phyloP scores from a whole-genome alignment of 2,797 vertebrate species.

The Crypturellus tataupa region DNA sequence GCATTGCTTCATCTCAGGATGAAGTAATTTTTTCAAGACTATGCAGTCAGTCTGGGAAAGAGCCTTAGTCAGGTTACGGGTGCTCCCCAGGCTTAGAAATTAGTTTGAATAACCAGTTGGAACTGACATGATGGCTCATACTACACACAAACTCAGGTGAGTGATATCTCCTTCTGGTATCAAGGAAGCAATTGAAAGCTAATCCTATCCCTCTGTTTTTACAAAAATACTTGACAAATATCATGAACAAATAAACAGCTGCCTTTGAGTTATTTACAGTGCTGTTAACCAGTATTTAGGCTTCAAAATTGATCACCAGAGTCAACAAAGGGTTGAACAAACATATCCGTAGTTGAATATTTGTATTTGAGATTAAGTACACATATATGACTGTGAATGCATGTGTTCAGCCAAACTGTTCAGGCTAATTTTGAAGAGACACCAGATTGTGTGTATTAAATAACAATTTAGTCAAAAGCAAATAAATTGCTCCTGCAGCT shows the following conservation, averaged over 20 bases:
- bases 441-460: neutral
- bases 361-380: slow-evolving; percentile 72
- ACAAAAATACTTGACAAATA: slow-evolving; percentile 52
- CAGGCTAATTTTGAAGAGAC: neutral
- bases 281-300: slow-evolving; percentile 57
- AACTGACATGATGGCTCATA: neutral
- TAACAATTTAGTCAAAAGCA: neutral
- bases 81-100: neutral
- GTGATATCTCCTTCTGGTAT: neutral
- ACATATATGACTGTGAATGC: slow-evolving; percentile 28
- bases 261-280: slow-evolving; percentile 54
- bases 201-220: neutral
- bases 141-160: neutral
- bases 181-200: slow-evolving; percentile 7
- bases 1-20: neutral
- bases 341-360: slow-evolving; percentile 36
- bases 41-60: neutral
- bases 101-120: neutral
- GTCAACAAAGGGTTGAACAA: slow-evolving; percentile 65
- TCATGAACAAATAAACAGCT: slow-evolving; percentile 55
- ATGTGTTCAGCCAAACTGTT: slow-evolving; percentile 4
- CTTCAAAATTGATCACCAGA: slow-evolving; percentile 64
- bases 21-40: slow-evolving; percentile 18
- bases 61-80: neutral
- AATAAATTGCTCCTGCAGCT: neutral